These are phyloP conservation scores for Drosophila eugracilis DNA, from an alignment of 1,140 invertebrate genomes.

Conservation along the genomic window DNA sequence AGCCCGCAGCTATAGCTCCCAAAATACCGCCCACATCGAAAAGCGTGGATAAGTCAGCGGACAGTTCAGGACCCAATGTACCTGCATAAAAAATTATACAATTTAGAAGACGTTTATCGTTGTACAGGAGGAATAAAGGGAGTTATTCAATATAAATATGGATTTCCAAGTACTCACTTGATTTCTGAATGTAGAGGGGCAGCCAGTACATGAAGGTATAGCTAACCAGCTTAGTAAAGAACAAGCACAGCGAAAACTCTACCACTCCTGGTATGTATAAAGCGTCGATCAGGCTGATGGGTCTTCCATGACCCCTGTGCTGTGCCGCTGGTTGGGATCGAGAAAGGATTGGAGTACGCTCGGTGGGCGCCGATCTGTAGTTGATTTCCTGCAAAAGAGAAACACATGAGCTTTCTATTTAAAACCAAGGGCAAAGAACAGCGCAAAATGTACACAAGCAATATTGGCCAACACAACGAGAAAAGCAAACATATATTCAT, in stretches of 20 bases:
- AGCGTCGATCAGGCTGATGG: constrained; percentile 92
- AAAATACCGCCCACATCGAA: constrained; percentile 96
- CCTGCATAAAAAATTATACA: constrained; percentile 86
- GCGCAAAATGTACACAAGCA: constrained; percentile 30
- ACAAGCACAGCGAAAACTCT: constrained; percentile 96
- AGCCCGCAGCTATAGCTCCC: constrained; percentile 95
- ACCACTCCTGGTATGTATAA: constrained; percentile 95
- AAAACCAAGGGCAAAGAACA: not conserved
- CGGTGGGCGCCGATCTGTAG: constrained; percentile 78
- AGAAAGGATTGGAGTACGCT: constrained; percentile 84
- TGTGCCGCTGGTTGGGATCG: constrained; percentile 15
- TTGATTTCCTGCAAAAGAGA: constrained; percentile 84
- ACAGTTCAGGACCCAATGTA: constrained; percentile 88
- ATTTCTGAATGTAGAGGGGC: constrained; percentile 94
- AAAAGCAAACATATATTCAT: constrained; percentile 20
- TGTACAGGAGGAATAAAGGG: too few species aligned
- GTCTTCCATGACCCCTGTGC: constrained; percentile 85
- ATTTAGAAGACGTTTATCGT: too few species aligned
- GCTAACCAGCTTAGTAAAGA: constrained; percentile 98
- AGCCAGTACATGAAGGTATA: constrained; percentile 99
- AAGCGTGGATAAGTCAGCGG: constrained; percentile 94
- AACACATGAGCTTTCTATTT: not conserved
- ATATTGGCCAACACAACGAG: constrained; percentile 1
- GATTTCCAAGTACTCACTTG: constrained; percentile 89
- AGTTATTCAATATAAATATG: too few species aligned